These are phyloP conservation scores for Blennius ocellaris DNA, from an alignment of 2,113 vertebrate species.

Conservation along the genomic window DNA sequence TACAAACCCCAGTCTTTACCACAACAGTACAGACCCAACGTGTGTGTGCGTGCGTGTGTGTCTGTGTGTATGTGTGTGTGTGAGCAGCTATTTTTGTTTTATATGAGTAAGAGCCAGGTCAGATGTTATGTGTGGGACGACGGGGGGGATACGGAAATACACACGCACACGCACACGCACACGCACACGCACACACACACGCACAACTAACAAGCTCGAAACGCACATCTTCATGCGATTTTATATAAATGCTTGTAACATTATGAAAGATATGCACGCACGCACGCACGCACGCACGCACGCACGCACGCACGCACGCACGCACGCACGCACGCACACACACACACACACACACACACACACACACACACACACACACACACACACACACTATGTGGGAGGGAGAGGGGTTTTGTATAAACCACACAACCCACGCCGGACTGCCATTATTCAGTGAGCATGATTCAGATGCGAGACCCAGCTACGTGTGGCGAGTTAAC, in stretches of 20 bases:
- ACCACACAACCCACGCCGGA: constrained; percentile 70
- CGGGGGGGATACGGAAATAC: constrained; percentile 58
- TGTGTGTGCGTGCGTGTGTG: constrained; percentile 40
- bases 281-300: constrained; percentile 7
- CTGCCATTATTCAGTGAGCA: constrained; percentile 67
- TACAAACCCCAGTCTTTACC: constrained; percentile 56
- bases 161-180: constrained; percentile 21
- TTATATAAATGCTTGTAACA: constrained; percentile 74
- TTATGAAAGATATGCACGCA: constrained; percentile 55
- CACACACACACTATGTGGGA: constrained; percentile 67
- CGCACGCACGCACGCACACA: constrained; percentile 31
- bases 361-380: constrained; percentile 29
- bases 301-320: background rate
- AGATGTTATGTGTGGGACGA: constrained; percentile 70
- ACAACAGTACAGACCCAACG: constrained; percentile 49
- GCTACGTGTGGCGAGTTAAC: constrained; percentile 47
- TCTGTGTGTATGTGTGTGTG: constrained; percentile 19
- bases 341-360: constrained; percentile 32
- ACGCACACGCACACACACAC: constrained; percentile 32
- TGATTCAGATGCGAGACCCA: constrained; percentile 61
- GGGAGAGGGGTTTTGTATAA: constrained; percentile 48
- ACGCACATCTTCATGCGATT: constrained; percentile 62
- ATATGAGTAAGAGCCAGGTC: constrained; percentile 70
- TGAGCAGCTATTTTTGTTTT: constrained; percentile 46
- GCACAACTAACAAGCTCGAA: constrained; percentile 54